phyloP scores from a whole-genome alignment of 2,113 vertebrate genomes.

The Dolichotis patagonum region DNA sequence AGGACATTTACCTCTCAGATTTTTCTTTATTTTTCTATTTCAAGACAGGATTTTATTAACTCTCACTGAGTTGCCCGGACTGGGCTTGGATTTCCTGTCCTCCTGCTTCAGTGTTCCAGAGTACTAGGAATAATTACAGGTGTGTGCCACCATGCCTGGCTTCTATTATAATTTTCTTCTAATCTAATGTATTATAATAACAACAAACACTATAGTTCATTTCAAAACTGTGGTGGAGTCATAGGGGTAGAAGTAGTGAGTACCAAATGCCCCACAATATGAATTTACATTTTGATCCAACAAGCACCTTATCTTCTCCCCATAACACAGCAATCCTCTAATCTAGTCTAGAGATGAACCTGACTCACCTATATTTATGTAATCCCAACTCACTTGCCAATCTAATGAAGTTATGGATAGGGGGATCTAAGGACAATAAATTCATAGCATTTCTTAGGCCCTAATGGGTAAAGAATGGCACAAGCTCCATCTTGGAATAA shows the following conservation, averaged over 20 bases:
- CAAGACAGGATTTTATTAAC: not conserved
- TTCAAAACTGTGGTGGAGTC: not conserved
- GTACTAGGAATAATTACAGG: not conserved
- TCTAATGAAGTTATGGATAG: not conserved
- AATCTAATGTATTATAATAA: too few species aligned
- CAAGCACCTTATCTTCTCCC: not conserved
- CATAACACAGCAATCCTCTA: not conserved
- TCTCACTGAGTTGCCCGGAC: not conserved
- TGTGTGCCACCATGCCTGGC: not conserved
- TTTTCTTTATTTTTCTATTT: not conserved
- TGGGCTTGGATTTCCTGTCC: not conserved
- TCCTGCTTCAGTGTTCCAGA: not conserved
- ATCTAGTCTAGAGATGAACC: not conserved
- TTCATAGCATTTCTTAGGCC: not conserved
- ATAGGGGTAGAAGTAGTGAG: too few species aligned
- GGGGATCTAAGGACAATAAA: not conserved
- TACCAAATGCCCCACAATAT: not conserved
- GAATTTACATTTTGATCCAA: not conserved
- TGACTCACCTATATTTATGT: not conserved
- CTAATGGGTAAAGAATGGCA: not conserved
- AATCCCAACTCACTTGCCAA: not conserved
- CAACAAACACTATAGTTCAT: not conserved
- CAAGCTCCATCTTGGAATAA: not conserved
- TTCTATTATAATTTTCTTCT: not conserved
- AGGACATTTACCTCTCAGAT: not conserved